A percentile compares a stretch with the other conserved stretches of the same genome.
Conservation (phyloP, 2,113 vertebrate species). For the Psilopsiagon aurifrons region DNA sequence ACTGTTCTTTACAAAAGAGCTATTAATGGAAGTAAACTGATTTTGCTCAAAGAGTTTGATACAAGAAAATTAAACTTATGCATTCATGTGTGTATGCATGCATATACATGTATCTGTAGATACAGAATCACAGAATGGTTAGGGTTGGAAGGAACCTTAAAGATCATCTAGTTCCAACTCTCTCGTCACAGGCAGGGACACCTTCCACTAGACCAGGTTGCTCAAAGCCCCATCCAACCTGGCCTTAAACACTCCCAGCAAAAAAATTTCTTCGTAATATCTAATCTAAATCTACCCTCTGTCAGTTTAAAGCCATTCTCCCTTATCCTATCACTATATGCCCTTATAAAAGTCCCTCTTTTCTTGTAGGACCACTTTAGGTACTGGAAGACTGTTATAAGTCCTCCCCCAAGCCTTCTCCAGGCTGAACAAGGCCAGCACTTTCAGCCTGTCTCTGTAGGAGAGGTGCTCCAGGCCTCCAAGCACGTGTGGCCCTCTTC, state of each 20-base stretch:
- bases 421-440: not conserved
- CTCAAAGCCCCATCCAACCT: not conserved
- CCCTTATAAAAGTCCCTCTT: not conserved
- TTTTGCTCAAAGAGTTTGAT: not conserved
- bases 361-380: not conserved
- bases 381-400: not conserved
- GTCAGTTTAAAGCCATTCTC: not conserved
- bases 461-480: not conserved
- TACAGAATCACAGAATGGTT: not conserved
- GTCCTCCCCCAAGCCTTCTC: not conserved
- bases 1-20: not conserved
- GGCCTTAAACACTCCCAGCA: not conserved
- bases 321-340: not conserved
- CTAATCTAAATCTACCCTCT: not conserved
- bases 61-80: not conserved
- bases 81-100: accelerated
- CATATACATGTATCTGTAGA: not conserved
- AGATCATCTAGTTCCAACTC: not conserved
- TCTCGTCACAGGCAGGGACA: not conserved
- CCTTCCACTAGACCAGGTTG: not conserved
- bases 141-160: not conserved
- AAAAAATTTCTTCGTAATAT: not conserved
- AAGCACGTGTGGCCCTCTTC: not conserved
- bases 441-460: not conserved
- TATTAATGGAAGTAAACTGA: not conserved